Evolutionary conservation across 2,888 invertebrate species (phyloP), one percentile per base, ranked within the genome.

Genomic region (Ecdyonurus torrentis): DNA sequence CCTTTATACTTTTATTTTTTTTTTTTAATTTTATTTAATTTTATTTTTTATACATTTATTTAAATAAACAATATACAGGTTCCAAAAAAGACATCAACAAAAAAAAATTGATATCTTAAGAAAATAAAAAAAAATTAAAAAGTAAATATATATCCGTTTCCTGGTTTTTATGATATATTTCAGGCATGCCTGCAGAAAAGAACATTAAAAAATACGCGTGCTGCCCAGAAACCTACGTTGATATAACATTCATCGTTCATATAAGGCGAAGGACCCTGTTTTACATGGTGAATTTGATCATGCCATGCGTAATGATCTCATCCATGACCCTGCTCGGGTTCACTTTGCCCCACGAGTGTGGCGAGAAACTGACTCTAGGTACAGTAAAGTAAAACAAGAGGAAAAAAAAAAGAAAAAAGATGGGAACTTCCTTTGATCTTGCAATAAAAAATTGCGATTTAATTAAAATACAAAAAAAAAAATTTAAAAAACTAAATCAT

Each of bases 311-410:
- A 62, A 76, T 83, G 68, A 81, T 83, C 66, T 81, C 82, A 15
- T 78, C 81, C 66, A 79, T 82, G 76, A 80, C 82, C 61, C 75
- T 83, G 59, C 74, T 83, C 64, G 78, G 81, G 64, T 83, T 83
- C 73, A 78, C 80, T 59, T 73, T 83, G 64, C 83, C 83, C 18
- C 80, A 81, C 25, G 82, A 83, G 70, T 81, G 81, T 60, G 83
- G 83, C 65, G 83, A 83, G 72, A 83, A 83, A 71, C 78, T 83
- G 59, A 83, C 83, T 20, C 72, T 83, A 67, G 83, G 82, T 83
- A 74, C 71, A 76, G 69, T 65, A 64, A 72, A 77, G 64, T 37
- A 5, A 55, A 59, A 59, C 58, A 65, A n/a, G n/a, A n/a, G n/a
- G n/a, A n/a, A n/a, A n/a, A n/a, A n/a, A n/a, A n/a, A n/a, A n/a